Evolutionary conservation across 2,888 invertebrate genomes (phyloP), one percentile per base, ranked within the genome.

Genomic region (Erynnis tages): DNA sequence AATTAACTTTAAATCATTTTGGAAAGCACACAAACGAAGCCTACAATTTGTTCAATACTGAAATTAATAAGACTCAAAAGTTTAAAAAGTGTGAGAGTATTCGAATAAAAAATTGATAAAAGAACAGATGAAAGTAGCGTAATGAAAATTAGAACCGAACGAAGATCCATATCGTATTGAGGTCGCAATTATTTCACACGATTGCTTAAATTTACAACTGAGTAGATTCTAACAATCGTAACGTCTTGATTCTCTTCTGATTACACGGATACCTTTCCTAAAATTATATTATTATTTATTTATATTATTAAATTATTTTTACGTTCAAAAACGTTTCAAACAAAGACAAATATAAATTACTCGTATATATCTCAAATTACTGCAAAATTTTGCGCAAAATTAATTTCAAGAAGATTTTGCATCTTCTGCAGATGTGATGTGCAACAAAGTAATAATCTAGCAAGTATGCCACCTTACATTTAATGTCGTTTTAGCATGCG

Each of bases 121-220:
- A 43, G 50, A 50, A 50, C 13, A 50, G 50, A 50, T 44, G 50
- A 50, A 50, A 50, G 50, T 44, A 49, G 14, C 17, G 16, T 35
- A 44, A 50, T 50, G 50, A 44, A 50, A 52, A 52, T 44, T 52
- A 52, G 29, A 52, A 44, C 52, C 46, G 35, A 49, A 45, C 30
- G 62, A 63, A 62, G 64, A 63, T 60, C 57, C 55, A 49, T 57
- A 58, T 57, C 54, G 34, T 55, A 71, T 69, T 61, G 59, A 63
- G 70, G 67, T 50, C 67, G 56, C 50, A 60, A 60, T 59, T 57
- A 57, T 67, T 79, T 76, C 72, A 71, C 75, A 75, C 73, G 71
- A 68, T 62, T 65, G 69, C 57, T 58, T 69, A 61, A 66, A 69
- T 72, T 69, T 63, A 50, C 57, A 63, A 53, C 56, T 55, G 64